phyloP scores from a whole-genome alignment of 2,888 invertebrate genomes.

The Encarsia formosa region DNA sequence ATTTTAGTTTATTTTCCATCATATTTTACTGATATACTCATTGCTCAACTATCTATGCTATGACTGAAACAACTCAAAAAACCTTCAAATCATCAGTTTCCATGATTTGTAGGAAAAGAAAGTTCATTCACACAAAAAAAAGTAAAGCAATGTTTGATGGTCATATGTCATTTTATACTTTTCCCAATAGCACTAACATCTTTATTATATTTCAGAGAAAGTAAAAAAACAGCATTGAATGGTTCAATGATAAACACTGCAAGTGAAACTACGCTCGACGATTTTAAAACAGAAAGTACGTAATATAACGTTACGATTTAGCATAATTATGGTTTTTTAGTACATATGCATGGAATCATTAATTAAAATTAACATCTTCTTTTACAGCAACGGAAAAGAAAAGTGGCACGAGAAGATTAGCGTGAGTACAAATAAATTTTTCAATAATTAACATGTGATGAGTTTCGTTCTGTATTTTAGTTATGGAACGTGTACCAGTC shows the following conservation, averaged over 20 bases:
- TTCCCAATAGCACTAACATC: too few species aligned
- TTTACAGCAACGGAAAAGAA: constrained; percentile 6
- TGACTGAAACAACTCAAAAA: too few species aligned
- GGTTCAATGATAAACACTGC: constrained; percentile 26
- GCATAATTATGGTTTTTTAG: constrained; percentile 2
- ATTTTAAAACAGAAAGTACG: constrained; percentile 21
- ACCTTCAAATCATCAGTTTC: too few species aligned
- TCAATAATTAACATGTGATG: constrained; percentile 5
- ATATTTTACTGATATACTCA: too few species aligned
- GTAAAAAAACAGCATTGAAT: constrained; percentile 30
- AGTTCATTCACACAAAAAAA: too few species aligned
- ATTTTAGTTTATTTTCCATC: too few species aligned
- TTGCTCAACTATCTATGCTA: too few species aligned
- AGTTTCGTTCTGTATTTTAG: too few species aligned
- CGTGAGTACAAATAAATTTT: constrained; percentile 14
- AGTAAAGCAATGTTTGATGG: too few species aligned
- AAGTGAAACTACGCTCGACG: constrained; percentile 10
- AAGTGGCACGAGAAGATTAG: background rate
- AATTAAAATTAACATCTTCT: constrained; percentile 2
- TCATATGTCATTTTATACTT: too few species aligned
- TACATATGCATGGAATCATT: constrained; percentile 4
- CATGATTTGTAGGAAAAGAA: too few species aligned
- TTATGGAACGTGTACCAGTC: too few species aligned
- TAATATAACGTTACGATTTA: constrained; percentile 8
- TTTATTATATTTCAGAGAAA: constrained; percentile 32